phyloP scores from a whole-genome alignment of 2,888 invertebrate species.

The Caradrina kadenii region DNA sequence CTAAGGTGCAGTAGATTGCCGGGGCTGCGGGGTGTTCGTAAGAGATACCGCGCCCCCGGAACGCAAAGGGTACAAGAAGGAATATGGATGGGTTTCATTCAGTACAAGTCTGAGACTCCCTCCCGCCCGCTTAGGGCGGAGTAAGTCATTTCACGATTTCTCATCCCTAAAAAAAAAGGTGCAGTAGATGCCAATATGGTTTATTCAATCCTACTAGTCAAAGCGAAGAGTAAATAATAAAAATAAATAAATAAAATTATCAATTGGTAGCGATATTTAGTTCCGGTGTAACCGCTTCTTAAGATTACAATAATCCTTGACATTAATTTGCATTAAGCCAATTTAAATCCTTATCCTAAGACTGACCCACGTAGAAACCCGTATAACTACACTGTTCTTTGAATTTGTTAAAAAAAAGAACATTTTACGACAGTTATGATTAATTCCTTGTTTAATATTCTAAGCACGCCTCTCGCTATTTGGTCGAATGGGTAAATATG shows the following conservation, averaged over 20 bases:
- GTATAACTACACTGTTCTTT: slow-evolving; percentile 26
- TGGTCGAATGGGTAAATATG: slow-evolving; percentile 27
- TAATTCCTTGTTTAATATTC: slow-evolving; percentile 28
- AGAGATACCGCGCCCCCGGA: no score
- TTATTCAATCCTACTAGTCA: no score
- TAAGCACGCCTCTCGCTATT: slow-evolving; percentile 2
- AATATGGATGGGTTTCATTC: no score
- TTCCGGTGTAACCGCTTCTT: slow-evolving; percentile 3
- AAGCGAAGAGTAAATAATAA: background rate
- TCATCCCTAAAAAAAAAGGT: no score
- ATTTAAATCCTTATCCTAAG: background rate
- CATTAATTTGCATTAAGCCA: slow-evolving; percentile 1
- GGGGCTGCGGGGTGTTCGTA: no score
- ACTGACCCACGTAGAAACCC: slow-evolving; percentile 36
- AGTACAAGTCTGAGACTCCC: no score
- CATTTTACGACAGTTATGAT: slow-evolving; percentile 9
- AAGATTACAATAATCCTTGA: background rate
- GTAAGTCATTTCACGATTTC: no score
- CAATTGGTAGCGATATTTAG: background rate
- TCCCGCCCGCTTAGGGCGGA: no score
- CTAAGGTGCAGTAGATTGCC: background rate
- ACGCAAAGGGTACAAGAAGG: no score
- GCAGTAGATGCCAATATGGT: no score
- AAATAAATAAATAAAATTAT: slow-evolving; percentile 6
- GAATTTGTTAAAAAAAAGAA: slow-evolving; percentile 15